These are phyloP conservation scores for Drosophila leonis DNA, from an alignment of 2,888 invertebrate species.

Conservation along the genomic window DNA sequence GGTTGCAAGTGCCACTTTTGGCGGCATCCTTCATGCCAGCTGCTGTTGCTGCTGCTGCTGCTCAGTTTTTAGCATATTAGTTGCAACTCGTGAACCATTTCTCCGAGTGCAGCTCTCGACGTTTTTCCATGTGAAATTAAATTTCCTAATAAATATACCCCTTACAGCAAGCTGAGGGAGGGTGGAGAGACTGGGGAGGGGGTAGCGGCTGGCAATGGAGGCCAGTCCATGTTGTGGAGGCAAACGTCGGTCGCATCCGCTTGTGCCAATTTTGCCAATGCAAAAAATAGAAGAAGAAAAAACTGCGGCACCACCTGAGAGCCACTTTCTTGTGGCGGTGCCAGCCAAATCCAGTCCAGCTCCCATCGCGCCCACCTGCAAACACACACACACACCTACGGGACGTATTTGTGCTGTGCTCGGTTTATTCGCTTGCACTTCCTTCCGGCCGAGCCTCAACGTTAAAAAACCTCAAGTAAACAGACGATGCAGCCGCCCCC, in stretches of 20 bases:
- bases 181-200: rapidly evolving
- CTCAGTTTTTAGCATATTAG: slow-evolving; percentile 40
- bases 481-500: slow-evolving; percentile 52
- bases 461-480: slow-evolving; percentile 70
- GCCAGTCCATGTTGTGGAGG: slow-evolving; percentile 12
- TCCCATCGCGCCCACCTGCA: neutral
- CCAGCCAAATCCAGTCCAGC: neutral
- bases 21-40: slow-evolving; percentile 35
- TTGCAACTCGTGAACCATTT: slow-evolving; percentile 15
- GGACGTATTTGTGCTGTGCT: slow-evolving; percentile 63
- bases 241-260: slow-evolving; percentile 63
- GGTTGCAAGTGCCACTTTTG: slow-evolving; percentile 22
- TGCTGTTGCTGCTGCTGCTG: slow-evolving; percentile 1
- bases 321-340: slow-evolving; percentile 20
- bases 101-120: slow-evolving; percentile 9
- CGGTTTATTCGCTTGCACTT: slow-evolving; percentile 76
- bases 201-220: neutral
- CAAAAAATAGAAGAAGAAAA: slow-evolving; percentile 29
- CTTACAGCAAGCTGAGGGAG: neutral
- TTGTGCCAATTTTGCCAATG: slow-evolving; percentile 71
- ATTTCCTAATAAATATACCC: slow-evolving; percentile 51
- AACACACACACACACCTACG: neutral
- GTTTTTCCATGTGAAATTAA: slow-evolving; percentile 40
- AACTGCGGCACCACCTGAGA: slow-evolving; percentile 51
- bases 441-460: slow-evolving; percentile 69